Base-by-base conservation (phyloP, 2,113 vertebrate species). In the Phodopus roborovskii region DNA sequence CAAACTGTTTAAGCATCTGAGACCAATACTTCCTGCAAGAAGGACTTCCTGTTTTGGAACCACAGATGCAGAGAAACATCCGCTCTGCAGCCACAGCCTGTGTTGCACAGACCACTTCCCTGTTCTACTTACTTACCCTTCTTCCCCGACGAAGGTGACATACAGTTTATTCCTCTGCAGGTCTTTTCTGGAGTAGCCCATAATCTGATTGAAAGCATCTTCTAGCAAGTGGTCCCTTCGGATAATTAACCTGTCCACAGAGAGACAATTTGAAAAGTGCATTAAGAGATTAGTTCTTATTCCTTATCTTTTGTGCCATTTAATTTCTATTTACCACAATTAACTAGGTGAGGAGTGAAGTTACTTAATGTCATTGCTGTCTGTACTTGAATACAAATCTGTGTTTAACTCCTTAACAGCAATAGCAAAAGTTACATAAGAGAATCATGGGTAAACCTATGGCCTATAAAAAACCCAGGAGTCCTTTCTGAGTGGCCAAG, bases 171-270 rank as follows among this genome's bases (percentile, higher is more conserved):
- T 99, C 97, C 99, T 99, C 98, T 99, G 99, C 75, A 99, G 98
- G 96, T 99, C 99, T 98, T 99, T 99, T 88, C 99, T 99, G 83
- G 99, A 99, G 97, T 99, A 99, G 92, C 99, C 99, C 99, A 99
- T 99, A 96, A 99, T 99, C 98, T 99, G 99, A 97, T 99, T 99
- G 90, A 99, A 99, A 97, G 99, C 99, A 92, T 99, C 99, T 98
- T 99, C 99, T 90, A 99, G 98, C 96, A 99, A 99, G 97, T 99
- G 99, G 97, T 99, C 99, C 98, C 99, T 99, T 96, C 99, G 99
- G 98, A 99, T 99, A 97, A 99, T 99, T 98, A 99, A 98, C 98
- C 99, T 99, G 98, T 90, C 97, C 81, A 48, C 16, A 73, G 81
- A 84, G 45, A 97, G 87, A 88, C 66, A 92, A 92, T 96, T 85